Base-by-base conservation (phyloP, 2,888 invertebrate genomes). In the Epirrhoe alternata region DNA sequence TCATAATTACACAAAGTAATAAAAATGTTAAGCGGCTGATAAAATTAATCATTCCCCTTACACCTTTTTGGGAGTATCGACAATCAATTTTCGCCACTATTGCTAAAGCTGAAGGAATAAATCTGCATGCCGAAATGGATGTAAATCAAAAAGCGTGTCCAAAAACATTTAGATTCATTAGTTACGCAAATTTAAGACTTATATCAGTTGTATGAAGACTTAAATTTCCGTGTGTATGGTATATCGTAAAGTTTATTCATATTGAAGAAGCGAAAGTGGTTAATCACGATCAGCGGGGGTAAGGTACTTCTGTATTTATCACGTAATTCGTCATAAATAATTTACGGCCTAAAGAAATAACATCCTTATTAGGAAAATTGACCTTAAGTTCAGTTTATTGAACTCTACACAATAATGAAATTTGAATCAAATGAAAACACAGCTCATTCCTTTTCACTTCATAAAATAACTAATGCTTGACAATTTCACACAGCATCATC, bases 231-330 rank as follows among this genome's bases (percentile, higher is more conserved):
- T 38, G 24, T 60, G 45, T 47, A 47, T n/a, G 69, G 70, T 66
- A 70, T 57, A 30, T 14, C 45, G 10, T 31, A 42, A 64, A 55
- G 64, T 65, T 63, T 66, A 67, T 61, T 17, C 16, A 54, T 61
- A 58, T 68, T 57, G 66, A 64, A 68, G 66, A 66, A 65, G 63
- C 68, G 70, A 73, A 73, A 73, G 73, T 68, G 64, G 55, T 64
- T 64, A 45, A 58, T 64, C 63, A 60, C 49, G 60, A 63, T 54
- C 61, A 57, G 63, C 47, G 60, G 64, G 60, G 47, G 65, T 47
- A 54, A 53, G 61, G 52, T 45, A 68, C 65, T 65, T 65, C 62
- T 68, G 68, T 68, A 64, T 68, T 68, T 62, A 65, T 65, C 60
- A 65, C 61, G 53, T 61, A 50, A 67, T 68, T 68, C 42, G 57